phyloP scores from a whole-genome alignment of 2,888 invertebrate species.

The Himalopsyche kuldschensis region DNA sequence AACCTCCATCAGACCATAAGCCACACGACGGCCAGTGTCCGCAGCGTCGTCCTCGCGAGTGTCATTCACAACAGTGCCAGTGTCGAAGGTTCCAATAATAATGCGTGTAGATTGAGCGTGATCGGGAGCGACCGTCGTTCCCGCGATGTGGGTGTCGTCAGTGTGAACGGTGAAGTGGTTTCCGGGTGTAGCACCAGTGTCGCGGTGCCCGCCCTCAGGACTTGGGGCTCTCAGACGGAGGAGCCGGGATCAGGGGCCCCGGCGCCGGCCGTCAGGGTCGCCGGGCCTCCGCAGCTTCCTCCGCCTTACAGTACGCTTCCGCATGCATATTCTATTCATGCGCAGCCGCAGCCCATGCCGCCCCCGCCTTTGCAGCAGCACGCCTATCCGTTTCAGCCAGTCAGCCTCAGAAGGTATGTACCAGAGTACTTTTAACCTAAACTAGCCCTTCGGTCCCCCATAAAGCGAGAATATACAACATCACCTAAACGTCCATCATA shows the following conservation, averaged over 20 bases:
- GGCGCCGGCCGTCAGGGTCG: background rate
- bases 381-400: constrained; percentile 39
- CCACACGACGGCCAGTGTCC: constrained; percentile 18
- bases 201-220: constrained; percentile 13
- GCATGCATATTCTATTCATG: constrained; percentile 29
- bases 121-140: background rate
- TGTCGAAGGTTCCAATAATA: background rate
- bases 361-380: constrained; percentile 33
- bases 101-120: background rate
- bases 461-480: no score
- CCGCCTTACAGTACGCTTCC: constrained; percentile 39
- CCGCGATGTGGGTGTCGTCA: constrained; percentile 1
- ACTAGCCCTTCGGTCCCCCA: no score
- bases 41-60: constrained; percentile 1
- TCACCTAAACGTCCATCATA: no score
- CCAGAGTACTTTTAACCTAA: background rate
- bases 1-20: constrained; percentile 40
- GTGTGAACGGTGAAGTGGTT: constrained; percentile 36
- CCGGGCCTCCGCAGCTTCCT: constrained; percentile 25
- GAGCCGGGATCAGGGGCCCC: constrained; percentile 7
- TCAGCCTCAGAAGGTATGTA: constrained; percentile 38
- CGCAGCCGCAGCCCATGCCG: constrained; percentile 19
- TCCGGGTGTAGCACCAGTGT: constrained; percentile 4
- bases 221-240: constrained; percentile 29
- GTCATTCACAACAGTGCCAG: constrained; percentile 5